Base-by-base conservation (phyloP, 2,797 vertebrate species). In the Lemur catta region DNA sequence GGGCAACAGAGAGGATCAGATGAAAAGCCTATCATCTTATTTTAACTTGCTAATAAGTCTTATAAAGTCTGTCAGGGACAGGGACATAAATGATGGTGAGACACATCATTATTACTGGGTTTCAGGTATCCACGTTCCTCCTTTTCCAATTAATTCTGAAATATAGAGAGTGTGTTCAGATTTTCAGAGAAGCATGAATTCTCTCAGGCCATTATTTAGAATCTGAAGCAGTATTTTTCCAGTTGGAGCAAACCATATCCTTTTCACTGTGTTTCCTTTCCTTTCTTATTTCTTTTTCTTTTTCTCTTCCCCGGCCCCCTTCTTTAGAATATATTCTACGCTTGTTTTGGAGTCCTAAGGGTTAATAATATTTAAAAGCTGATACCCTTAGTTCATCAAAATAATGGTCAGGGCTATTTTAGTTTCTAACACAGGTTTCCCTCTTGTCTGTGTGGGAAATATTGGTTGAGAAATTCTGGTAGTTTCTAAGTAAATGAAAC, bases 131-230 rank as follows among this genome's bases (percentile, higher is more conserved):
- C 2, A 6, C 46, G 65, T 33, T 74, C 18, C 59, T 76, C 48
- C 43, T 94, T 94, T 65, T 50, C 72, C 57, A 96, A 48, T 79
- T 88, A 85, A 85, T 91, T 92, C 38, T 71, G 75, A 96, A 79
- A 79, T 55, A 69, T 13, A 30, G 24, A 61, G 35, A 55, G 24
- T 63, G 0, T 41, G 71, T 43, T 88, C 74, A 89, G 61, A 57
- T 91, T 94, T 86, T 82, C 38, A 85, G 63, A 75, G 89, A 72
- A 71, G 46, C n/a, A 7, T 46, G 38, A 46, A 94, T 89, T 93
- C 91, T 97, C 61, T 74, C 35, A 74, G 82, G 79, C 14, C 24
- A 41, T 90, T 92, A 50, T 65, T 86, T 91, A 91, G 50, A 93
- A 52, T 86, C 12, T 75, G 38, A 22, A 41, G 35, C 50, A 26